A percentile compares a stretch with the other conserved stretches of the same genome.
These are phyloP conservation scores for Scylla paramamosain DNA, from an alignment of 1,140 invertebrate genomes.

Conservation along the genomic window DNA sequence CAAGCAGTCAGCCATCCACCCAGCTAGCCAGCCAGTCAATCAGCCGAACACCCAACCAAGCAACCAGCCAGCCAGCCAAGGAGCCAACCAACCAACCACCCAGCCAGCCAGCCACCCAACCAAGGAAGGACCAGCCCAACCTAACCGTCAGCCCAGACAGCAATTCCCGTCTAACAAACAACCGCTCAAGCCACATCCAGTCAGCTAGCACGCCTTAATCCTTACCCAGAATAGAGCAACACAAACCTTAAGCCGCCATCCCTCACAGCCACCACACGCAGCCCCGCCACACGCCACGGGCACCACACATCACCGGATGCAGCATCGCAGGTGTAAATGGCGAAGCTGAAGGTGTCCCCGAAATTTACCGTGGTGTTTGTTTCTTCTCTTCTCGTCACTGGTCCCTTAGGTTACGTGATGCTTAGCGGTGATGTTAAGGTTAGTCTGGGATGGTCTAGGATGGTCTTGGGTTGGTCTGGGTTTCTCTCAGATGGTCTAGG, in stretches of 20 bases:
- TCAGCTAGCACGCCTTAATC: neutral
- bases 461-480: too few relatives aligned
- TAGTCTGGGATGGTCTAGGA: too few relatives aligned
- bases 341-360: constrained; percentile 16
- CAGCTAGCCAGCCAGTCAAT: neutral
- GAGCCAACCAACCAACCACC: neutral
- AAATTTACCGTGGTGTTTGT: constrained; percentile 34
- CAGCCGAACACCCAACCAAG: neutral
- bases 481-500: too few relatives aligned
- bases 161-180: neutral
- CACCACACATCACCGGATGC: neutral
- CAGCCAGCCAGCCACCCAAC: neutral
- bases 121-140: too few relatives aligned
- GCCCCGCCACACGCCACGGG: neutral
- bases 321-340: constrained; percentile 38
- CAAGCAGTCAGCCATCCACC: neutral
- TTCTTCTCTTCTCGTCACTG: neutral
- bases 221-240: neutral
- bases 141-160: neutral
- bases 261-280: neutral
- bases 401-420: neutral
- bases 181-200: neutral
- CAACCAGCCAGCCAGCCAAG: neutral
- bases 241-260: neutral
- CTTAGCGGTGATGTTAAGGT: too few relatives aligned